Evolutionary conservation across 1,140 invertebrate genomes (phyloP).

Genomic region (Heliconius hermathena): DNA sequence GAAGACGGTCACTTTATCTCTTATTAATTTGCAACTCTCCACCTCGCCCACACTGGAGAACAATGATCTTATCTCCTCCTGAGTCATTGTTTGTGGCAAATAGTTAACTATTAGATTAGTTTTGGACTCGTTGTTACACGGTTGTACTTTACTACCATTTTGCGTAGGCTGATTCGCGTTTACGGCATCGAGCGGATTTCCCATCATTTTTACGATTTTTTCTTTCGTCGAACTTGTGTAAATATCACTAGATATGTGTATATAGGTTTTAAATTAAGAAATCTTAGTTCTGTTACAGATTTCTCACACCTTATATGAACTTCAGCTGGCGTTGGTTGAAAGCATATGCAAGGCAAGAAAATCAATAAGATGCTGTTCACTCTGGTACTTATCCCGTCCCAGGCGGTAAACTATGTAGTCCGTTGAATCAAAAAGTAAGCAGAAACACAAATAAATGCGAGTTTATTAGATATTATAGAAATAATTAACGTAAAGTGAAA

Average conservation of each 20-base stretch:
- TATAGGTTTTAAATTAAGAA: slow-evolving; percentile 44
- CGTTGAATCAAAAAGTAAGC: slow-evolving; percentile 73
- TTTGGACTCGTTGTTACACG: slow-evolving; percentile 83
- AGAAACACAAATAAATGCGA: slow-evolving; percentile 73
- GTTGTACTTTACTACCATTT: slow-evolving; percentile 84
- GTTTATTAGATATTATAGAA: slow-evolving; percentile 78
- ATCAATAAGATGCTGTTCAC: slow-evolving; percentile 81
- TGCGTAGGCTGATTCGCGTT: slow-evolving; percentile 81
- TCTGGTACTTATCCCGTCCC: slow-evolving; percentile 76
- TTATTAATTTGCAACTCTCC: slow-evolving; percentile 94
- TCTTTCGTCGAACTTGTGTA: background rate
- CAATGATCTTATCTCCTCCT: slow-evolving; percentile 93
- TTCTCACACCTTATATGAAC: slow-evolving; percentile 61
- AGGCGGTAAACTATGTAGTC: slow-evolving; percentile 58
- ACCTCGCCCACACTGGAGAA: slow-evolving; percentile 94
- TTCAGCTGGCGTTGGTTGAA: slow-evolving; percentile 78
- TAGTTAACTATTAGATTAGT: slow-evolving; percentile 96
- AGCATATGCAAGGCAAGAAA: slow-evolving; percentile 80
- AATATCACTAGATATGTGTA: background rate
- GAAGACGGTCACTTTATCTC: slow-evolving; percentile 92
- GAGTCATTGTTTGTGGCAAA: slow-evolving; percentile 95
- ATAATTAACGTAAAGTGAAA: slow-evolving; percentile 80
- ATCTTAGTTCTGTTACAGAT: slow-evolving; percentile 64
- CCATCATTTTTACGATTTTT: slow-evolving; percentile 74
- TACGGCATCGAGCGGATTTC: slow-evolving; percentile 78